A percentile compares a stretch with the other conserved stretches of the same genome.
Conservation (phyloP, 2,113 vertebrate genomes). For the Cromileptes altivelis region DNA sequence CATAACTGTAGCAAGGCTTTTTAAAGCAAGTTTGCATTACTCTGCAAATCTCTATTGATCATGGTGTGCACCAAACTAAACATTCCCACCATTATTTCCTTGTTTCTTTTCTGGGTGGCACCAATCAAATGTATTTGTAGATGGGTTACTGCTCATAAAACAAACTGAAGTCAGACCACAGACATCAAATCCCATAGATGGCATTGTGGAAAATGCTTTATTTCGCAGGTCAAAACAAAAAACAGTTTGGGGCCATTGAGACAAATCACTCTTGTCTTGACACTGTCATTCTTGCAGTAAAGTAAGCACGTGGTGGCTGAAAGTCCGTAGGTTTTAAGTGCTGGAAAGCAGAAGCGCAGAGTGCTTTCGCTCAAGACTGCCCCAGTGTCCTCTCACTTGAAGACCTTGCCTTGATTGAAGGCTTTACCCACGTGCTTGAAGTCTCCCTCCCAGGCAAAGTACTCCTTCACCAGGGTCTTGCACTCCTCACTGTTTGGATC, state of each 20-base stretch:
- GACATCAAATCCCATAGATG: constrained; percentile 55
- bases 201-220: constrained; percentile 83
- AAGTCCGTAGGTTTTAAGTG: constrained; percentile 73
- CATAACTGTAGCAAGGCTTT: background rate
- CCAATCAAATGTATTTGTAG: background rate
- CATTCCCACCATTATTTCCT: background rate
- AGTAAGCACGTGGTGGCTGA: constrained; percentile 67
- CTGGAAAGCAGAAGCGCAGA: constrained; percentile 54
- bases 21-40: background rate
- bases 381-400: constrained; percentile 87
- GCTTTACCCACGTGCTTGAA: constrained; percentile 92
- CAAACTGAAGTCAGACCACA: constrained; percentile 23
- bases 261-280: constrained; percentile 64
- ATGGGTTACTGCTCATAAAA: background rate
- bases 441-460: constrained; percentile 92
- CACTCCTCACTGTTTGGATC: constrained; percentile 89
- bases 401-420: constrained; percentile 93
- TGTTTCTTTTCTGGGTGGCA: background rate
- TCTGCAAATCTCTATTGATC: background rate
- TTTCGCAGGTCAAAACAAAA: constrained; percentile 77
- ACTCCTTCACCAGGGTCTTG: constrained; percentile 92
- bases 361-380: constrained; percentile 55
- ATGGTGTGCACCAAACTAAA: background rate
- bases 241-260: constrained; percentile 56
- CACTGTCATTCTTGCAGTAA: constrained; percentile 66